Conservation (phyloP, 1,140 invertebrate genomes). For the Drosophila baimaii region DNA sequence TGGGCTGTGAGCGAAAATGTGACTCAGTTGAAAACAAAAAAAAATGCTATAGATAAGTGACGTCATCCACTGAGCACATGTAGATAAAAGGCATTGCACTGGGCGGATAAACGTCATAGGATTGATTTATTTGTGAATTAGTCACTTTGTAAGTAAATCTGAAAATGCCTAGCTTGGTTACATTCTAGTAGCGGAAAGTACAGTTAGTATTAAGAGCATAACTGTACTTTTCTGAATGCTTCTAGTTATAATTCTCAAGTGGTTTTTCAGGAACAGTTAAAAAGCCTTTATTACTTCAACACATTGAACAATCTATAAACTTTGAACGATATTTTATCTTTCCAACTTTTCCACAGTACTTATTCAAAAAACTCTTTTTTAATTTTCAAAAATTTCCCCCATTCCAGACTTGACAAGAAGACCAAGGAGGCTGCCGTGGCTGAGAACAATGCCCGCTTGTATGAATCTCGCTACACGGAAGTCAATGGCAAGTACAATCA, state of each 20-base stretch:
- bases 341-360: accelerated
- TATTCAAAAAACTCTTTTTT: background rate
- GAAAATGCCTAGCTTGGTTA: background rate
- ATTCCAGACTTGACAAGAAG: slow-evolving; percentile 90
- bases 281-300: too few species aligned
- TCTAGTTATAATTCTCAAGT: background rate
- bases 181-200: accelerated
- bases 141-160: background rate
- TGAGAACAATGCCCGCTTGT: slow-evolving; percentile 89
- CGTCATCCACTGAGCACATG: slow-evolving; percentile 63
- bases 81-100: slow-evolving; percentile 25
- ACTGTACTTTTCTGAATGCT: background rate
- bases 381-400: background rate
- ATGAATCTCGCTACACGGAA: slow-evolving; percentile 89
- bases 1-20: slow-evolving; percentile 22
- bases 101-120: background rate
- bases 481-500: slow-evolving; percentile 92
- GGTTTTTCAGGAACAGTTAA: background rate
- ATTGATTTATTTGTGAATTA: background rate
- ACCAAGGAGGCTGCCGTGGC: slow-evolving; percentile 90
- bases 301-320: background rate
- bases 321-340: too few species aligned
- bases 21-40: slow-evolving; percentile 38
- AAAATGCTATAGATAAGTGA: slow-evolving; percentile 43
- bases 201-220: too few species aligned